Evolutionary conservation across 2,797 vertebrate species (phyloP).

Genomic region (Calcarius lapponicus): DNA sequence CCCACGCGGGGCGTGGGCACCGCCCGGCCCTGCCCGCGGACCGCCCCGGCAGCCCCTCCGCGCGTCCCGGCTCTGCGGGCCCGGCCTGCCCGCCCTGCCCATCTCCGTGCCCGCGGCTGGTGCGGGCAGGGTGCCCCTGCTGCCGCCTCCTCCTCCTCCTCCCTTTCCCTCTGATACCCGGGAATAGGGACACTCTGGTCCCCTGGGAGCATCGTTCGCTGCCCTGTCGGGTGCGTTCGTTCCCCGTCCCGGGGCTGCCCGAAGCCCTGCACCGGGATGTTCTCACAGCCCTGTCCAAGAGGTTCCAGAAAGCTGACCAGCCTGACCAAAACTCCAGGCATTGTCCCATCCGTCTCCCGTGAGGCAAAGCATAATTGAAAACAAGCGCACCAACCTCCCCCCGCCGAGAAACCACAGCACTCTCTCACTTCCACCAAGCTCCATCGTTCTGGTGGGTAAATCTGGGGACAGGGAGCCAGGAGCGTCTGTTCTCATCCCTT

Average conservation of each 20-base stretch:
- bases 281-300: neutral
- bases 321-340: neutral
- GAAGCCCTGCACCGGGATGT: neutral
- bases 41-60: neutral
- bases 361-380: neutral
- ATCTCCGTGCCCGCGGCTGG: neutral
- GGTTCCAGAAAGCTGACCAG: neutral
- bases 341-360: neutral
- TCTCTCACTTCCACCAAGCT: neutral
- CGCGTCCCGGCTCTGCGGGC: neutral
- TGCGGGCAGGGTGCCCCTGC: neutral
- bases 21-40: neutral
- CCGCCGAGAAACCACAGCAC: neutral
- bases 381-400: neutral
- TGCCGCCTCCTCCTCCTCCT: neutral
- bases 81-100: too few relatives aligned
- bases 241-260: neutral
- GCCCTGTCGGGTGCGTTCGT: neutral
- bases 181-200: neutral
- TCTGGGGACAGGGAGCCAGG: neutral
- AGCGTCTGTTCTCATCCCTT: neutral
- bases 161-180: too few relatives aligned
- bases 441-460: neutral
- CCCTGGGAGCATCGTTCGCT: fast-evolving
- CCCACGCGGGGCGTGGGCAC: slow-evolving; percentile 3